Percentiles rank a stretch among this genome's conserved stretches.
phyloP scores from a whole-genome alignment of 2,888 invertebrate species.

The Epistrophella euchroma region DNA sequence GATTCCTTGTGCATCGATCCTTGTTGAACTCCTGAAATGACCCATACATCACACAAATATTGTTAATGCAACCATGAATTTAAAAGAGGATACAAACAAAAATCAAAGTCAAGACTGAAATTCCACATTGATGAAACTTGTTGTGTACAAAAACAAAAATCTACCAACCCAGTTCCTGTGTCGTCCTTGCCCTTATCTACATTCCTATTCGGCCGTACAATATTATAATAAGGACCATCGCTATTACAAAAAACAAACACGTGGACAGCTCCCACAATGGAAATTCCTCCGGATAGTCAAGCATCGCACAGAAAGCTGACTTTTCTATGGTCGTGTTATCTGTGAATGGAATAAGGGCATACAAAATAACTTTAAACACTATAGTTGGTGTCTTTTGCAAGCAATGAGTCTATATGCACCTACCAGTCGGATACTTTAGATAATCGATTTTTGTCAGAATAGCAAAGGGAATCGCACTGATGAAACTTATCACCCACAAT shows the following conservation, averaged over 20 bases:
- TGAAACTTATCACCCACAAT: conserved; percentile 90
- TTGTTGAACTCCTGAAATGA: conserved; percentile 83
- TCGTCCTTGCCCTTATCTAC: conserved; percentile 86
- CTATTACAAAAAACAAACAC: conserved; percentile 92
- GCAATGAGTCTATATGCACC: neutral
- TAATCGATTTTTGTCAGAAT: conserved; percentile 90
- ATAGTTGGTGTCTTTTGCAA: neutral
- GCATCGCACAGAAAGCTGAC: conserved; percentile 92
- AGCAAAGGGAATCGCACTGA: conserved; percentile 91
- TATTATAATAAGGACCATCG: conserved; percentile 89
- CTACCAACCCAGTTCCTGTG: conserved; percentile 83
- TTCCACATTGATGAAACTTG: neutral
- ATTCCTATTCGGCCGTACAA: conserved; percentile 92
- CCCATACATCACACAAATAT: neutral
- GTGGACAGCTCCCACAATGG: conserved; percentile 93
- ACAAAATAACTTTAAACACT: neutral
- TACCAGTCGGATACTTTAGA: conserved; percentile 88
- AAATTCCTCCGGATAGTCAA: conserved; percentile 86
- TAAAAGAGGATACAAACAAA: conserved; percentile 27
- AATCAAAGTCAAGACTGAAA: neutral
- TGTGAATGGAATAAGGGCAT: conserved; percentile 78
- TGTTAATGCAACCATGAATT: conserved; percentile 29
- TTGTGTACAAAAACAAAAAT: neutral
- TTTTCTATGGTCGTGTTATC: conserved; percentile 86
- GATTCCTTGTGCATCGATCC: conserved; percentile 89